Percentiles rank a stretch among this genome's conserved stretches.
These are phyloP conservation scores for Myiothlypis chrysogaster DNA, from an alignment of 2,797 vertebrate genomes.

Conservation along the genomic window DNA sequence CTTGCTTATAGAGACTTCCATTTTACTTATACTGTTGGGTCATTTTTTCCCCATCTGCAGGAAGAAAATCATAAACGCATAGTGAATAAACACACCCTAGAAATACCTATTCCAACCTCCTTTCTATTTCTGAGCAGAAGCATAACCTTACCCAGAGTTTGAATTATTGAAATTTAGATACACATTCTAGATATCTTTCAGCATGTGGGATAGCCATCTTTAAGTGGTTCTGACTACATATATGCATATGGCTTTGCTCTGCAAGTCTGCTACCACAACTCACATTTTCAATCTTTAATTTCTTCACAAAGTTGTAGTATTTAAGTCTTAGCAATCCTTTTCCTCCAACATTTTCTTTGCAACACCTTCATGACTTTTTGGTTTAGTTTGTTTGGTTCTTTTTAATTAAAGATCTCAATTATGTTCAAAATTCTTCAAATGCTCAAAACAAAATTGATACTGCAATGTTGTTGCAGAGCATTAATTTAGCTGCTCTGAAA, in stretches of 20 bases:
- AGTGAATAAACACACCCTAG: not conserved
- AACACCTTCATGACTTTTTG: not conserved
- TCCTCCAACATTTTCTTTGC: not conserved
- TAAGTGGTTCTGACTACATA: not conserved
- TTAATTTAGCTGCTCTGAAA: not conserved
- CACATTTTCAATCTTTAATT: not conserved
- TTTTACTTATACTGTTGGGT: not conserved
- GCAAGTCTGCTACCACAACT: not conserved
- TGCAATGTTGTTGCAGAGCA: not conserved
- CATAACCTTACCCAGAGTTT: not conserved
- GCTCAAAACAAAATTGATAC: not conserved
- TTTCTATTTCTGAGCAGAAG: not conserved
- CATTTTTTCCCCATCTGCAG: not conserved
- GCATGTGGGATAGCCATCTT: fast-evolving
- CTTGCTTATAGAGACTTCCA: not conserved
- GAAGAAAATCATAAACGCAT: not conserved
- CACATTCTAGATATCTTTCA: not conserved
- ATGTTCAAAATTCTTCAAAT: not conserved
- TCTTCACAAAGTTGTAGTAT: not conserved
- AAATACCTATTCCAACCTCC: not conserved
- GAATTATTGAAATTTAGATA: not conserved
- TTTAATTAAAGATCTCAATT: not conserved
- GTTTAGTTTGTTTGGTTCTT: not conserved
- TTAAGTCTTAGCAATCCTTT: not conserved
- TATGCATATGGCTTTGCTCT: not conserved